Evolutionary conservation across 2,113 vertebrate genomes (phyloP), one percentile per base, ranked within the genome.

Genomic region (Lamprologus sp.): DNA sequence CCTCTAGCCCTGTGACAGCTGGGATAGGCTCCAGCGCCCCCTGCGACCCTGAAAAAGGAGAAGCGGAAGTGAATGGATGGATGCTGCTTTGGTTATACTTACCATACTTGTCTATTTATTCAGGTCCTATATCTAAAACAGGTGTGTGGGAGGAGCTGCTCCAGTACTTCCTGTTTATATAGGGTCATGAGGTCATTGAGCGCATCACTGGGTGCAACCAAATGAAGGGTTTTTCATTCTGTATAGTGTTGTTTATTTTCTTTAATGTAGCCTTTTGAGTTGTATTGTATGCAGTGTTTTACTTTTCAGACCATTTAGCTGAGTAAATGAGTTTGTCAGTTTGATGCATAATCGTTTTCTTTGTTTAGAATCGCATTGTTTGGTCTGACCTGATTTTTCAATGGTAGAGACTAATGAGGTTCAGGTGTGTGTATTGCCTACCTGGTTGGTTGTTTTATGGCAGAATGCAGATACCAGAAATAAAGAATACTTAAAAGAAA

Each of bases 161-260:
- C 21, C 21, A 26, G 54, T 55, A 26, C 21, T 55, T 14, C 54
- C 54, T 55, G 54, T 55, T 55, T 55, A 55, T 55, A 55, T 55
- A 55, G 21, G 54, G 54, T 55, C 12, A 14, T 26, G 54, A 55
- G 54, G 54, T 55, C 54, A 55, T 7, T 26, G 0, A 23, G 0
- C 0, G 0, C 53, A 23, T 55, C 53, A 23, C 53, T 55, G 1
- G 53, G 53, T 55, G 54, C 21, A 26, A 55, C 12, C 21, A 55
- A 0, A 7, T 55, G 21, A 26, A 26, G 11, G 54, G 6, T 55
- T 55, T 55, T 55, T 55, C 23, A 23, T 23, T 23, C 3, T 23
- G 23, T 23, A 23, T 23, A 23, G 23, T 23, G 1, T 23, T 23
- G 23, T 23, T 23, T 23, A 23, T 23, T 23, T 23, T 23, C 23